Evolutionary conservation across 2,888 invertebrate species (phyloP), one percentile per base, ranked within the genome.

Genomic region (Acanthosepion lycidas): DNA sequence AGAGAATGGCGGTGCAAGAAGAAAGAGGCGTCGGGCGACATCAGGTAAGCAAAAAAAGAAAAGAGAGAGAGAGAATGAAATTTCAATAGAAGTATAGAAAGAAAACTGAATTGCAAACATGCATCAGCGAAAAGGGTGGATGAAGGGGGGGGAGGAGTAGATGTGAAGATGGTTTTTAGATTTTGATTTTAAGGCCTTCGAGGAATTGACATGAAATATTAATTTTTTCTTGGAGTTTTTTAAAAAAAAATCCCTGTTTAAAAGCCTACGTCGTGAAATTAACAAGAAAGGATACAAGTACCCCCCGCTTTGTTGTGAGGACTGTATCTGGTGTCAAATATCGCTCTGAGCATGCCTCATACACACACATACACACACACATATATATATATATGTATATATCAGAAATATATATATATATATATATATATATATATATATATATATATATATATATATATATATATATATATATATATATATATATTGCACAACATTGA

Each of bases 241-340:
- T 59, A 23, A 59, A 59, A 42, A 59, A 59, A 23, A 23, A 26
- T 23, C 23, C 59, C 6, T 23, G 59, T 78, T 78, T 78, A 78
- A 78, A 78, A 78, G 78, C 33, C 78, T 78, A 78, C n/a, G 78
- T 78, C 78, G 33, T 78, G 78, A 78, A 78, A 78, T 78, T 78
- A 78, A 15, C 78, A 78, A 78, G 33, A 78, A 78, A 78, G 78
- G 78, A 78, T 78, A 18, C 33, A 78, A 78, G n/a, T 78, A 1
- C 78, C 78, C 78, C 78, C 12, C n/a, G n/a, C 78, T 78, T 78
- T 78, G 78, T 78, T 78, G 78, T 33, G n/a, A n/a, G 33, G 78
- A 33, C 78, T 15, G 78, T 78, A 33, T n/a, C 33, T 12, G n/a
- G 78, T 78, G 78, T 78, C 78, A 78, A 78, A 78, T 33, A 78